Evolutionary conservation across 2,113 vertebrate species (phyloP).

Genomic region (Haplochromis vanheusdeni): DNA sequence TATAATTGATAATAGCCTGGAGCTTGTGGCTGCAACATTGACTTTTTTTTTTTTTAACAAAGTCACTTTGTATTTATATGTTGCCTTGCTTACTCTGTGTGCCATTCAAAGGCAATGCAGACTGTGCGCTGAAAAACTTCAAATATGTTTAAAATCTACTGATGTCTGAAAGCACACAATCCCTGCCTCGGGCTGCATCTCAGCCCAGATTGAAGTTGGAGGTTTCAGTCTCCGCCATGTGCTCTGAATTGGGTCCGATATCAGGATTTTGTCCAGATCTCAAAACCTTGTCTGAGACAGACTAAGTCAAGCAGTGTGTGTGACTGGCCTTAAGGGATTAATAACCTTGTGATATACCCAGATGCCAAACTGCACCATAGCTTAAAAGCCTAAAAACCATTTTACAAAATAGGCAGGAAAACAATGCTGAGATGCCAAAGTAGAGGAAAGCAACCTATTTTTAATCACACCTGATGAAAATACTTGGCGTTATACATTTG

Average conservation of each 20-base stretch:
- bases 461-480: not conserved
- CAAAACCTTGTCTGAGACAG: not conserved
- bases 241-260: not conserved
- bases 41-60: not conserved
- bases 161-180: not conserved
- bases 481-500: not conserved
- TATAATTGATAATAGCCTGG: not conserved
- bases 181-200: not conserved
- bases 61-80: not conserved
- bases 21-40: not conserved
- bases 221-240: not conserved
- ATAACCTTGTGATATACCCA: not conserved
- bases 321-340: slow-evolving; percentile 8
- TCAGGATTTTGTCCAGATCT: slow-evolving; percentile 14
- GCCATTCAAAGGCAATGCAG: not conserved
- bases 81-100: not conserved
- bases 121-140: not conserved
- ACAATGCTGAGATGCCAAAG: not conserved
- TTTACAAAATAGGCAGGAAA: not conserved
- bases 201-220: not conserved
- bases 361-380: not conserved
- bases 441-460: not conserved
- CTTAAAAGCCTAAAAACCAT: slow-evolving; percentile 3
- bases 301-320: slow-evolving; percentile 1
- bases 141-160: not conserved